Evolutionary conservation across 2,113 vertebrate species (phyloP).

Genomic region (Heteronetta atricapilla): DNA sequence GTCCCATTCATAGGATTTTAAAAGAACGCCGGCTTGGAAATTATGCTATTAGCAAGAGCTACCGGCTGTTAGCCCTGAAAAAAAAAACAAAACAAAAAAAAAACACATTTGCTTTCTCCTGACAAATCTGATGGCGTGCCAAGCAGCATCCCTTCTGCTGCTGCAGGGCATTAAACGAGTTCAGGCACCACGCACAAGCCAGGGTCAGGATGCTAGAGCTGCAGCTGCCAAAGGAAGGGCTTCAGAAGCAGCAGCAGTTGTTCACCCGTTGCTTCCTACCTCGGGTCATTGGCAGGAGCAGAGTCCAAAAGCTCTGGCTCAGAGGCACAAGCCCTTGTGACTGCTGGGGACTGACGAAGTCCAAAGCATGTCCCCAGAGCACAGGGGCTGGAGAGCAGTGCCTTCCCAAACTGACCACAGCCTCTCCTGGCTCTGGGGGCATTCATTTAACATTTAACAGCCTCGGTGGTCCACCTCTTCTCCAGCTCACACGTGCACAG

Average conservation of each 20-base stretch:
- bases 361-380: neutral
- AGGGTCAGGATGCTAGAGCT: neutral
- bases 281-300: fast-evolving
- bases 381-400: fast-evolving
- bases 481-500: neutral
- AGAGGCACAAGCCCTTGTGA: neutral
- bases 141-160: neutral
- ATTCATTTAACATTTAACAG: neutral
- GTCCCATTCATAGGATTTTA: neutral
- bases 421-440: neutral
- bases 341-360: fast-evolving
- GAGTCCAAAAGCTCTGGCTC: neutral
- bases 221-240: neutral
- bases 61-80: neutral
- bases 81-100: neutral
- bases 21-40: neutral
- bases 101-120: fast-evolving
- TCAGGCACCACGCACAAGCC: fast-evolving
- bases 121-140: fast-evolving
- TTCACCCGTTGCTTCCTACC: neutral
- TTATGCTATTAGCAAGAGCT: neutral
- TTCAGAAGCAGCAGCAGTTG: neutral
- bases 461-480: neutral
- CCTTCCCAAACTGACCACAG: neutral
- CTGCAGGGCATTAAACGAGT: neutral